Evolutionary conservation across 1,140 invertebrate species (phyloP).

Genomic region (Mercenaria mercenaria): DNA sequence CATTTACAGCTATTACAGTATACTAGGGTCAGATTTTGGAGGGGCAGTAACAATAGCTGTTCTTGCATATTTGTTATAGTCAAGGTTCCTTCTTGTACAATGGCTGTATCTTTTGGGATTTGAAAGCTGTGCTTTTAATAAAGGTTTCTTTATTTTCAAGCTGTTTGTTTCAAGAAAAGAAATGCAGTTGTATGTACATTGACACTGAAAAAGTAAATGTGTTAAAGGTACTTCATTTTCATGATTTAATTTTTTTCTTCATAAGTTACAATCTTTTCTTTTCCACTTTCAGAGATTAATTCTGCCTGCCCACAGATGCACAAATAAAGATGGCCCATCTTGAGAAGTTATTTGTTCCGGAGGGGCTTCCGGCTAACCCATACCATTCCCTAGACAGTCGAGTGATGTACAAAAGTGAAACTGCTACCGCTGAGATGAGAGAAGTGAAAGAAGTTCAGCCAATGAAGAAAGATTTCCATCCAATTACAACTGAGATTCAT

Average conservation of each 20-base stretch:
- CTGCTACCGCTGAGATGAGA: constrained; percentile 58
- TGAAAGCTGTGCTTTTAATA: no score
- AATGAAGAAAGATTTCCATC: constrained; percentile 60
- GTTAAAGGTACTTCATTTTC: not conserved
- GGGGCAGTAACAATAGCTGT: no score
- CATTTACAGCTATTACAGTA: no score
- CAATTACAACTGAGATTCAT: constrained; percentile 62
- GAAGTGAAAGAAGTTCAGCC: constrained; percentile 9
- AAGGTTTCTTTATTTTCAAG: no score
- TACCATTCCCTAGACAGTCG: constrained; percentile 51
- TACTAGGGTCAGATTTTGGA: no score
- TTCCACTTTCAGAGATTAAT: not conserved
- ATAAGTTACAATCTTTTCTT: not conserved
- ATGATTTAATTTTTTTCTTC: not conserved
- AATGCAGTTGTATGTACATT: no score
- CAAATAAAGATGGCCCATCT: constrained; percentile 36
- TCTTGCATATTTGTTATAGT: no score
- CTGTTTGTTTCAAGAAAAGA: no score
- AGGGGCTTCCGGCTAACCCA: constrained; percentile 20
- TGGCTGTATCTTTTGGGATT: no score
- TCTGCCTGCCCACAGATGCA: not conserved
- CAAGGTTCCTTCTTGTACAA: no score
- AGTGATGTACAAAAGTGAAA: constrained; percentile 50
- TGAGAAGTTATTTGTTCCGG: constrained; percentile 43
- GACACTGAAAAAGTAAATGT: no score